Evolutionary conservation across 2,797 vertebrate genomes (phyloP).

Genomic region (Sebastes vulpes): DNA sequence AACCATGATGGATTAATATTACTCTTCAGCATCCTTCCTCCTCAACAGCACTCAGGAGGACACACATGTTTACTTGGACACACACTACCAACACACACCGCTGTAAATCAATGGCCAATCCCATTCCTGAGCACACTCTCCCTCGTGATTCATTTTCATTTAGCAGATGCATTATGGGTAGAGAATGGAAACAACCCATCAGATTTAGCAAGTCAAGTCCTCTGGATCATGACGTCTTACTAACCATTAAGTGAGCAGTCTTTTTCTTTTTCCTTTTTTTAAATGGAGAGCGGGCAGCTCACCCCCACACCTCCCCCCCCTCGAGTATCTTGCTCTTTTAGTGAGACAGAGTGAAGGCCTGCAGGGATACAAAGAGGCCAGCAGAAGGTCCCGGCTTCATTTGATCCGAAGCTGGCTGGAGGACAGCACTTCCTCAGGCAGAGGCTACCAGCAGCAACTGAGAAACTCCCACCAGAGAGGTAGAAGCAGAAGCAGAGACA

Average conservation of each 20-base stretch:
- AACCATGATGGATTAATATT: constrained; percentile 23
- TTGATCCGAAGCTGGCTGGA: constrained; percentile 6
- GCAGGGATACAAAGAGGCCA: constrained; percentile 1
- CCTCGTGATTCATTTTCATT: constrained; percentile 52
- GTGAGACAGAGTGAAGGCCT: constrained; percentile 11
- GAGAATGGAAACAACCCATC: constrained; percentile 29
- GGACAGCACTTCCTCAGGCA: background rate
- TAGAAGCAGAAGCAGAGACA: background rate
- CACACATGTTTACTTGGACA: background rate
- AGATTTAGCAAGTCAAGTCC: constrained; percentile 34
- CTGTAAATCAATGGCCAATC: constrained; percentile 60
- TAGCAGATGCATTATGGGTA: constrained; percentile 56
- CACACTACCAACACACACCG: constrained; percentile 5
- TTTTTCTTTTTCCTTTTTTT: background rate
- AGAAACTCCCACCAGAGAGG: background rate
- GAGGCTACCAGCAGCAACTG: background rate
- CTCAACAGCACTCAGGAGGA: background rate
- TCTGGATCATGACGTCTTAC: constrained; percentile 31
- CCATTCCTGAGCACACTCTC: constrained; percentile 24
- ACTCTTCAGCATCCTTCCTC: constrained; percentile 2
- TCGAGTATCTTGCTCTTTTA: constrained; percentile 8
- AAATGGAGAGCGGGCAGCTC: background rate
- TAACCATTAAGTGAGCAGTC: constrained; percentile 28
- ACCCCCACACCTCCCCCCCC: background rate
- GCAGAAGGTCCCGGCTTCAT: constrained; percentile 19